Conservation (phyloP, 2,797 vertebrate species). For the Mormyrops attenuatus region DNA sequence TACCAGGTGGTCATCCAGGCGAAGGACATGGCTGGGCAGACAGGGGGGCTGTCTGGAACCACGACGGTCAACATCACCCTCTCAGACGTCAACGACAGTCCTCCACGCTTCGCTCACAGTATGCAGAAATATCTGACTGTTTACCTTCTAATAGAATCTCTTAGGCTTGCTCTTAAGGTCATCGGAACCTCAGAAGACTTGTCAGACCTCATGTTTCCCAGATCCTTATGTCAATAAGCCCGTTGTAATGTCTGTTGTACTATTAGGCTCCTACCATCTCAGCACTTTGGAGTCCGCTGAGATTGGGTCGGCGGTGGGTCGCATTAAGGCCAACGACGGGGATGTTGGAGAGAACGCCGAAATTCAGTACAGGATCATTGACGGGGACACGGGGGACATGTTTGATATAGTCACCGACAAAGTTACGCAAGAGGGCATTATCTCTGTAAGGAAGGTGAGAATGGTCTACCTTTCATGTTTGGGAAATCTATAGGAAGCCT, state of each 20-base stretch:
- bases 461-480: not conserved
- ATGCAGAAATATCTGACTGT: conserved; percentile 42
- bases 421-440: conserved; percentile 73
- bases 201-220: not conserved
- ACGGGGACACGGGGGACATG: conserved; percentile 67
- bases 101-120: conserved; percentile 78
- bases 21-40: conserved; percentile 81
- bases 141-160: not conserved
- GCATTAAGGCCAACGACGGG: conserved; percentile 76
- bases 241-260: not conserved
- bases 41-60: conserved; percentile 76
- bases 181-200: not conserved
- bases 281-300: conserved; percentile 65
- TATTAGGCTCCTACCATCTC: conserved; percentile 71
- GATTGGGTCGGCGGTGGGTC: conserved; percentile 66
- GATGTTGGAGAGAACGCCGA: conserved; percentile 77
- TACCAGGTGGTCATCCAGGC: conserved; percentile 81
- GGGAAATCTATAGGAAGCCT: not conserved
- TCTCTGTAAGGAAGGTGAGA: conserved; percentile 76
- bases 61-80: conserved; percentile 73
- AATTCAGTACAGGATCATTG: conserved; percentile 66
- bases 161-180: not conserved
- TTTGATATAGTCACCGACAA: conserved; percentile 75
- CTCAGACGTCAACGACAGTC: conserved; percentile 75
- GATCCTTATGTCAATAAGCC: not conserved